Percentiles rank a stretch among this genome's conserved stretches.
Conservation (phyloP, 2,113 vertebrate genomes). For the Azemiops feae region DNA sequence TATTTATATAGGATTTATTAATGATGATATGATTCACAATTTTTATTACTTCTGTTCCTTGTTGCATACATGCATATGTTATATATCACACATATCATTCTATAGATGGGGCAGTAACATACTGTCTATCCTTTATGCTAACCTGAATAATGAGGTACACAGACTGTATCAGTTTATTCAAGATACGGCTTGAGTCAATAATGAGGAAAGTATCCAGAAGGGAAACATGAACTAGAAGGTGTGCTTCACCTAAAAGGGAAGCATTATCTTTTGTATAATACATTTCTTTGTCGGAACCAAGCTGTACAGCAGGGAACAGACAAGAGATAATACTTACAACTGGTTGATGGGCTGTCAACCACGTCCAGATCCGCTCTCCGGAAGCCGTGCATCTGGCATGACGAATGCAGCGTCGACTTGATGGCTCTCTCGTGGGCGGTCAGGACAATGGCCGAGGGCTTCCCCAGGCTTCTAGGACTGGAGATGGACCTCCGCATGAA, state of each 20-base stretch:
- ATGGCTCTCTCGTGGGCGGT: conserved; percentile 69
- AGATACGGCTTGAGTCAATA: background rate
- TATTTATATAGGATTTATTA: background rate
- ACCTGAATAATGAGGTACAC: background rate
- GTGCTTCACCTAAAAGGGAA: background rate
- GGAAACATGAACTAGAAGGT: conserved; percentile 17
- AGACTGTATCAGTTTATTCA: background rate
- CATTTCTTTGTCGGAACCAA: conserved; percentile 35
- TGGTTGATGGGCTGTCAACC: conserved; percentile 66
- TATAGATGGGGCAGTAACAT: background rate
- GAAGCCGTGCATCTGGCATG: conserved; percentile 54
- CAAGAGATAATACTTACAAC: conserved; percentile 72
- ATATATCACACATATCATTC: background rate
- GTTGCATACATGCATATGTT: background rate
- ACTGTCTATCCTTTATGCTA: background rate
- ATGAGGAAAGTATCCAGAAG: background rate
- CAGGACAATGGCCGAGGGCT: conserved; percentile 64
- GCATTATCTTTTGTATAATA: background rate
- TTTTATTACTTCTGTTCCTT: background rate
- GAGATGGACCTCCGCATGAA: conserved; percentile 76
- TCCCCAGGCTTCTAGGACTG: conserved; percentile 49
- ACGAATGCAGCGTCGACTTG: conserved; percentile 62
- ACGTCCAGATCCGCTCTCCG: conserved; percentile 55
- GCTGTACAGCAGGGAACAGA: conserved; percentile 38
- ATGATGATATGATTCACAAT: background rate